Conservation (phyloP, 2,113 vertebrate genomes). For the Casuarius casuarius region DNA sequence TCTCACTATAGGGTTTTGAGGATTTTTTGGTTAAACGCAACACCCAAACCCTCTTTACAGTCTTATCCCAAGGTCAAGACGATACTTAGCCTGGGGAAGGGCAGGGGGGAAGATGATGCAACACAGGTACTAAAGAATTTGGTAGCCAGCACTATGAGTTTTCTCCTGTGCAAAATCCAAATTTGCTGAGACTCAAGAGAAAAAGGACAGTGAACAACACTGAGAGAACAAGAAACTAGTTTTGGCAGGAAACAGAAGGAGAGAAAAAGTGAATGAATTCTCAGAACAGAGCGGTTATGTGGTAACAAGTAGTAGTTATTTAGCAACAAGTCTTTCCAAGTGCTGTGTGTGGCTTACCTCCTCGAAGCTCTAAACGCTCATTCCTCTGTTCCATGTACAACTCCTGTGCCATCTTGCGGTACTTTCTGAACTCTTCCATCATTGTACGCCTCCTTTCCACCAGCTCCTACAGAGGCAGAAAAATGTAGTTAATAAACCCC, state of each 20-base stretch:
- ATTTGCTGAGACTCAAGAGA: neutral
- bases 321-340: neutral
- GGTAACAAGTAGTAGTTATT: neutral
- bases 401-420: conserved; percentile 87
- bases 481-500: neutral
- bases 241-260: neutral
- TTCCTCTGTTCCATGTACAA: conserved; percentile 88
- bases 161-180: neutral
- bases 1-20: neutral
- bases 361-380: conserved; percentile 90
- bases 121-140: neutral
- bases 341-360: conserved; percentile 73
- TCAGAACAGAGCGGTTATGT: neutral
- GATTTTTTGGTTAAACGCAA: neutral
- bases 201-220: neutral
- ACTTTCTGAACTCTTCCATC: conserved; percentile 95
- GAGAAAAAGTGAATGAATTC: neutral
- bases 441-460: conserved; percentile 93
- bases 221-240: neutral
- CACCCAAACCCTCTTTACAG: neutral
- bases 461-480: conserved; percentile 81
- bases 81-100: neutral
- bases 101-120: neutral
- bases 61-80: neutral
- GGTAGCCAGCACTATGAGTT: neutral